These are phyloP conservation scores for Drosophila pectinifera DNA, from an alignment of 1,140 invertebrate genomes.

Conservation along the genomic window DNA sequence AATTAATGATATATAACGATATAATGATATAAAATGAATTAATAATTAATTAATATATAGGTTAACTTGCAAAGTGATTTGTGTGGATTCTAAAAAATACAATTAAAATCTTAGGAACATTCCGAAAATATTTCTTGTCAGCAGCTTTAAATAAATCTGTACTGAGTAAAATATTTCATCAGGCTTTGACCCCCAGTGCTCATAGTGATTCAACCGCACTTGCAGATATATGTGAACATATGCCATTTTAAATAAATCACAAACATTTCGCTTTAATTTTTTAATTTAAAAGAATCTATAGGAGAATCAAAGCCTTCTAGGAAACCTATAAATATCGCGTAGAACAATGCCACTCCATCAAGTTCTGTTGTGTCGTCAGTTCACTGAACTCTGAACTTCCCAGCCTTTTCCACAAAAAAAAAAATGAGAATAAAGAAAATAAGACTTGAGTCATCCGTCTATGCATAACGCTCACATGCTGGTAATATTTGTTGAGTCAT, in stretches of 20 bases:
- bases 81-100: no score
- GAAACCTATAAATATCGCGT: not conserved
- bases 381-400: constrained; percentile 35
- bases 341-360: constrained; percentile 3
- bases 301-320: not conserved
- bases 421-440: not conserved
- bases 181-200: not conserved
- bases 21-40: no score
- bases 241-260: constrained; percentile 4
- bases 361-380: not conserved
- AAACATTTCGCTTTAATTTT: not conserved
- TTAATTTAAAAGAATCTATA: not conserved
- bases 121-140: no score
- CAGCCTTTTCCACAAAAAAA: not conserved
- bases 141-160: not conserved
- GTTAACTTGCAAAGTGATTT: no score
- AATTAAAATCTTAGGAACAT: no score
- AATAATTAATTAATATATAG: no score
- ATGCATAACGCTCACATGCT: constrained; percentile 32
- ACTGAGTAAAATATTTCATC: not conserved
- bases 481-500: constrained; percentile 37
- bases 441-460: constrained; percentile 23
- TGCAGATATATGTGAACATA: not conserved
- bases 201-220: not conserved
- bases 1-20: no score